These are phyloP conservation scores for Sitophilus oryzae DNA, from an alignment of 1,140 invertebrate species.

Conservation along the genomic window DNA sequence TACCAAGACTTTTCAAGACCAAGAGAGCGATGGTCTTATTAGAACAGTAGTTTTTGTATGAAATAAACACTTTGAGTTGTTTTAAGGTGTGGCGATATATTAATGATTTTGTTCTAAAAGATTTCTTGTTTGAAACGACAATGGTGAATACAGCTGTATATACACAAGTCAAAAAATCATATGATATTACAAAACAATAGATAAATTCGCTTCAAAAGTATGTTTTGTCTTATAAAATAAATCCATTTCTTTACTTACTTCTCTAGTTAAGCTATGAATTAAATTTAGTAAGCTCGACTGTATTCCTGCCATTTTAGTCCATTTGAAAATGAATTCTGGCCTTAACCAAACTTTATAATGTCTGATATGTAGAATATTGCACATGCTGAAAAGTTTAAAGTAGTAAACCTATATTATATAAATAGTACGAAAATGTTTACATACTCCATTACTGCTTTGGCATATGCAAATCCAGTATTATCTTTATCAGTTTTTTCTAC, in stretches of 20 bases:
- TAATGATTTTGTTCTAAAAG: too few species aligned
- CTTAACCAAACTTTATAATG: conserved; percentile 78
- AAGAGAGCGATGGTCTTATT: too few species aligned
- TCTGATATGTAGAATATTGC: conserved; percentile 71
- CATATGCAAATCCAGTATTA: conserved; percentile 68
- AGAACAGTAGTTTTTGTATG: too few species aligned
- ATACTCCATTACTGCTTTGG: conserved; percentile 73
- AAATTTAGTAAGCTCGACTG: conserved; percentile 42
- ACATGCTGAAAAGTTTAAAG: conserved; percentile 49
- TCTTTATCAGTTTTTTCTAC: conserved; percentile 67
- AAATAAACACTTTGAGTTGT: too few species aligned
- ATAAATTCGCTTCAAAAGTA: too few species aligned
- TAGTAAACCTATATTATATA: not conserved
- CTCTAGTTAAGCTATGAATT: conserved; percentile 73
- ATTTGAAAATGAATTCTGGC: conserved; percentile 71
- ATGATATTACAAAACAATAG: not conserved
- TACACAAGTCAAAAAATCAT: not conserved
- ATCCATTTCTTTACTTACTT: conserved; percentile 28
- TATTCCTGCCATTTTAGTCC: conserved; percentile 57
- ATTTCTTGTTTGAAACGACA: not conserved
- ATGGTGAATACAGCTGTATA: not conserved
- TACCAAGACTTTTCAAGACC: too few species aligned
- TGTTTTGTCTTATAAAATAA: too few species aligned
- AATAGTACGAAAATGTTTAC: not conserved
- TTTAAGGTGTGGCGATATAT: too few species aligned